Base-by-base conservation (phyloP, 2,113 vertebrate genomes). In the Cricetomys ansorgei region DNA sequence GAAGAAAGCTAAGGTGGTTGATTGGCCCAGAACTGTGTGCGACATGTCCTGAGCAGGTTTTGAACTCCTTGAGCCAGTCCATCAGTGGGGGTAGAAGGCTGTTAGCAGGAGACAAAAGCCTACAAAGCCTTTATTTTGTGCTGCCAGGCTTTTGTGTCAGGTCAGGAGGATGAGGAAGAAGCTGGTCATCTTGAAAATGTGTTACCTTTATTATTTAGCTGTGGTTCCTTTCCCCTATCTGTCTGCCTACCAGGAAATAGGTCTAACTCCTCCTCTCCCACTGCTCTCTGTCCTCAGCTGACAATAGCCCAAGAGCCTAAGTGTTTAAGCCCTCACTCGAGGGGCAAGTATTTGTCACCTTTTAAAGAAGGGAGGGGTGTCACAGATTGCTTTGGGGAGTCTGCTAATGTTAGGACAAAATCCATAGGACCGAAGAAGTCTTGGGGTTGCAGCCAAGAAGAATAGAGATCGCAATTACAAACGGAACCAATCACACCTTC, bases 211-310 rank as follows among this genome's bases (percentile, higher is more conserved):
- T 64, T 64, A 84, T 8, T 40, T 84, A 43, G 13, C n/a, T 1
- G 1, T 5, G n/a, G 25, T 25, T 13, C 13, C 25, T 62, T 12
- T 43, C 57, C 57, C 21, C 37, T 59, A 7, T 40, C 80, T 83
- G 55, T 43, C 55, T 62, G 27, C 15, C 57, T 43, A 64, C n/a
- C n/a, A 83, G 57, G 40, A 25, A 62, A 59, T 81, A 17, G 31
- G 29, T 77, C 11, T 80, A 57, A 25, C 53, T 29, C 23, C 23
- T 27, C 9, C n/a, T 83, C 80, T 62, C 25, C 57, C 25, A 16
- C 13, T 43, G 57, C 95, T 97, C 97, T 97, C 97, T 98, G 98
- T 94, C 97, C 89, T 97, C 97, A 95, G 67, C 88, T 96, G 97
- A 96, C 95, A 88, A 88, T 55, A 89, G 76, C 96, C 95, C 95